Evolutionary conservation across 2,797 vertebrate species (phyloP).

Genomic region (Euthynnus affinis): DNA sequence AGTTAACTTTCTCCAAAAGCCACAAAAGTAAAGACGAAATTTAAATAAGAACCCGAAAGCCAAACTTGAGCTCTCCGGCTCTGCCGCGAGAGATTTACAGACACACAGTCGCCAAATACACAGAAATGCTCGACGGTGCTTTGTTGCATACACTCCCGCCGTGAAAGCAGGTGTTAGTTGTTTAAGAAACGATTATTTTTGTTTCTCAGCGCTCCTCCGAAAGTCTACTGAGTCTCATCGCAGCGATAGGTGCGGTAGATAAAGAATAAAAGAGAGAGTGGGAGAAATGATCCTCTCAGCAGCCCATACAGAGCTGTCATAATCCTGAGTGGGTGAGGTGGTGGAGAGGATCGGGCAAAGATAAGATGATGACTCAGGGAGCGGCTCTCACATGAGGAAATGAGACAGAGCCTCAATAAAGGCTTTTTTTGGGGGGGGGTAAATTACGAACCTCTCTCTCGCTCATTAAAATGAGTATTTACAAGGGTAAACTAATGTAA

Average conservation of each 20-base stretch:
- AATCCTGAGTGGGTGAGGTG: constrained; percentile 72
- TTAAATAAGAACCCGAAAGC: constrained; percentile 39
- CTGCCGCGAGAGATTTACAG: neutral
- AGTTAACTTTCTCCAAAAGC: constrained; percentile 37
- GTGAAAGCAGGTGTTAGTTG: constrained; percentile 19
- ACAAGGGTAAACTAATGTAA: constrained; percentile 40
- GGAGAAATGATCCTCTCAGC: constrained; percentile 63
- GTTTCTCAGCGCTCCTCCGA: constrained; percentile 30
- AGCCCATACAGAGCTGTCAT: constrained; percentile 63
- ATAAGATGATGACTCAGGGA: constrained; percentile 67
- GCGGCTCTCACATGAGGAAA: constrained; percentile 65
- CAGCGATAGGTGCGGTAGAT: constrained; percentile 38
- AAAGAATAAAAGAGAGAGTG: constrained; percentile 52
- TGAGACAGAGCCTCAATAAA: constrained; percentile 53
- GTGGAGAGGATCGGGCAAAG: constrained; percentile 54
- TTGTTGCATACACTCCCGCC: constrained; percentile 3
- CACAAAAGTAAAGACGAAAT: constrained; percentile 25
- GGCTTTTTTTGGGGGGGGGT: constrained; percentile 52
- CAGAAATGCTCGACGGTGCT: constrained; percentile 11
- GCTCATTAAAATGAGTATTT: constrained; percentile 46
- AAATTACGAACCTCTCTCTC: constrained; percentile 41
- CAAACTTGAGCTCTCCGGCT: constrained; percentile 18
- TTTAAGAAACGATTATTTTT: constrained; percentile 45
- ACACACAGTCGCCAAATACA: neutral
- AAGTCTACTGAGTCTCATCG: constrained; percentile 28